These are phyloP conservation scores for Drosophila sordidula DNA, from an alignment of 2,888 invertebrate species.

Conservation along the genomic window DNA sequence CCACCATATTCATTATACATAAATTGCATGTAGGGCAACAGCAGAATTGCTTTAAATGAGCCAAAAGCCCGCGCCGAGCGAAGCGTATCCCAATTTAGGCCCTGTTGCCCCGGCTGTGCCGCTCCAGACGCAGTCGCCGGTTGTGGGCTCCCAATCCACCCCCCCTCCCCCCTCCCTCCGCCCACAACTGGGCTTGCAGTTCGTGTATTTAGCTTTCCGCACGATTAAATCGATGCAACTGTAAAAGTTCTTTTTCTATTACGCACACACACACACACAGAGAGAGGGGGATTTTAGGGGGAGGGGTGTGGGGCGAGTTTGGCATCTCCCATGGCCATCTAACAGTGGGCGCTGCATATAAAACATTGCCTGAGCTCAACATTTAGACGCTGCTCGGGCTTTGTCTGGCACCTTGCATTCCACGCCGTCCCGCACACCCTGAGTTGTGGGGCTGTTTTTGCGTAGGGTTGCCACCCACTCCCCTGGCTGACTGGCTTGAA, in stretches of 20 bases:
- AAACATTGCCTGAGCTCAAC: slow-evolving; percentile 69
- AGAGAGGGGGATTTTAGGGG: not conserved
- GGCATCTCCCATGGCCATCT: slow-evolving; percentile 54
- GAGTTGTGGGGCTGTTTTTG: slow-evolving; percentile 54
- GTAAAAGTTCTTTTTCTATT: slow-evolving; percentile 81
- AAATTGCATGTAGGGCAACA: slow-evolving; percentile 69
- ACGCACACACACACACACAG: slow-evolving; percentile 62
- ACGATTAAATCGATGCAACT: slow-evolving; percentile 83
- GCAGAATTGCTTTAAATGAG: slow-evolving; percentile 77
- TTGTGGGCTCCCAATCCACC: slow-evolving; percentile 6
- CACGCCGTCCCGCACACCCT: slow-evolving; percentile 1
- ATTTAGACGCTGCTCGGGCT: slow-evolving; percentile 61
- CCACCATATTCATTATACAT: slow-evolving; percentile 68
- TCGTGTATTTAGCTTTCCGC: slow-evolving; percentile 80
- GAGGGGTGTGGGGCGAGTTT: not conserved
- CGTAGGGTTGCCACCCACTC: slow-evolving; percentile 47
- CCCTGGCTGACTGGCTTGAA: slow-evolving; percentile 34
- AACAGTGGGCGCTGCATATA: slow-evolving; percentile 61
- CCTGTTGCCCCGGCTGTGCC: slow-evolving; percentile 28
- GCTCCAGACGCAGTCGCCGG: slow-evolving; percentile 69
- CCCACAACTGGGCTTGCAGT: slow-evolving; percentile 15
- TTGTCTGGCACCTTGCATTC: slow-evolving; percentile 56
- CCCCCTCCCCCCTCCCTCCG: not conserved
- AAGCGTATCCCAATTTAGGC: slow-evolving; percentile 81
- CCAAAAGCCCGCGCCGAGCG: slow-evolving; percentile 64